phyloP scores from a whole-genome alignment of 2,888 invertebrate species.

The Drosophila demipolita region DNA sequence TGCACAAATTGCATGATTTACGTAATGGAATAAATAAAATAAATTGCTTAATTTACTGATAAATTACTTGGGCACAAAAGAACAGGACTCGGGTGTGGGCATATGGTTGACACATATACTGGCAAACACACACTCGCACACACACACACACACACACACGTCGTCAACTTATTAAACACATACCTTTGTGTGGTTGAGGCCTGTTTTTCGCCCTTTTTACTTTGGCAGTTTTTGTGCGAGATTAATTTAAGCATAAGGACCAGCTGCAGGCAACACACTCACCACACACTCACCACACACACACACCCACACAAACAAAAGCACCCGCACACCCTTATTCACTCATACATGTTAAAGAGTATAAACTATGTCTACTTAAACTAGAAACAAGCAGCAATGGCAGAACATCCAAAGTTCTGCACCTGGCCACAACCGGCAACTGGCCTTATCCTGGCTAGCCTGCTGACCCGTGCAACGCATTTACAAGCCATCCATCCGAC shows the following conservation, averaged over 20 bases:
- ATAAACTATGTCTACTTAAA: conserved; percentile 72
- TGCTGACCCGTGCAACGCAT: conserved; percentile 34
- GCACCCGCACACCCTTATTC: conserved; percentile 14
- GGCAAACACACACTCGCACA: background rate
- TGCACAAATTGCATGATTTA: conserved; percentile 82
- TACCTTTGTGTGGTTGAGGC: conserved; percentile 35
- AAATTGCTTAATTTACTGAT: conserved; percentile 84
- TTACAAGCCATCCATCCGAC: conserved; percentile 23
- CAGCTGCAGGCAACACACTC: conserved; percentile 31
- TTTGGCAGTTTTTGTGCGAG: conserved; percentile 75
- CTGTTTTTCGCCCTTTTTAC: conserved; percentile 58
- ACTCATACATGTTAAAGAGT: conserved; percentile 27
- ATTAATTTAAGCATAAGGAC: conserved; percentile 62
- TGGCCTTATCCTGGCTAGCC: conserved; percentile 39
- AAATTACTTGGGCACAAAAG: conserved; percentile 71
- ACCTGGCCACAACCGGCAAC: conserved; percentile 46
- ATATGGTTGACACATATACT: conserved; percentile 39
- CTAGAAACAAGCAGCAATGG: conserved; percentile 35
- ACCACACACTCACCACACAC: conserved; percentile 9
- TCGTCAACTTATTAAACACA: conserved; percentile 49
- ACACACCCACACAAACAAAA: background rate
- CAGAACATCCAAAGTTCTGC: conserved; percentile 28
- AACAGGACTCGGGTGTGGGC: background rate
- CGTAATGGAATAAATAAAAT: conserved; percentile 84
- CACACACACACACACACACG: conserved; percentile 21